phyloP scores from a whole-genome alignment of 2,113 vertebrate species.

The Lucifuga dentata region DNA sequence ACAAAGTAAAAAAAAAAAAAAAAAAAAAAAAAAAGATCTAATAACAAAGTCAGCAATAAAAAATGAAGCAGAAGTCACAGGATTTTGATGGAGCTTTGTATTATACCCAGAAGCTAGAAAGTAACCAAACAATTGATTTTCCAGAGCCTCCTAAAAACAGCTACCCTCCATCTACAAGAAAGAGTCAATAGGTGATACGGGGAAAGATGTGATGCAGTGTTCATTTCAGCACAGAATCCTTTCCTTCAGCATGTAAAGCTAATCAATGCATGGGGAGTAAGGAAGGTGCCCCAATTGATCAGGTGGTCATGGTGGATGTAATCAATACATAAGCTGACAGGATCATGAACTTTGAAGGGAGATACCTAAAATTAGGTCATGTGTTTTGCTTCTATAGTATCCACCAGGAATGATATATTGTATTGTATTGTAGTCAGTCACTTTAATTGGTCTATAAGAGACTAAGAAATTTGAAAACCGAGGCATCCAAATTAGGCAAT shows the following conservation, averaged over 20 bases:
- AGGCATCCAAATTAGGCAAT: no score
- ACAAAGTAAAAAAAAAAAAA: no score
- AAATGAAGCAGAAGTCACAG: constrained; percentile 1
- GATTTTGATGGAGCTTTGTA: constrained; percentile 22
- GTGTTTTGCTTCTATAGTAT: not conserved
- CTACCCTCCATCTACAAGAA: constrained; percentile 16
- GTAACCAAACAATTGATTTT: constrained; percentile 57
- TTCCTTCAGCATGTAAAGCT: constrained; percentile 43
- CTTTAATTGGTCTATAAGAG: not conserved
- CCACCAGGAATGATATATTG: not conserved
- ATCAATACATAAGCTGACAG: constrained; percentile 48
- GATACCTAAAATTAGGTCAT: constrained; percentile 16
- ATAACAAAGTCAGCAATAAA: constrained; percentile 6
- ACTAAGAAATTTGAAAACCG: no score
- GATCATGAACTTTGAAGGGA: constrained; percentile 36
- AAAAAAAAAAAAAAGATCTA: no score
- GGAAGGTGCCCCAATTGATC: constrained; percentile 51
- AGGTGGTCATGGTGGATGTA: constrained; percentile 18
- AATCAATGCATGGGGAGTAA: constrained; percentile 58
- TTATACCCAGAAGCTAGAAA: constrained; percentile 28
- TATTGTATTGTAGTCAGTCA: constrained; percentile 7
- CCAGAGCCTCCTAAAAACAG: constrained; percentile 30
- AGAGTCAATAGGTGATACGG: constrained; percentile 6
- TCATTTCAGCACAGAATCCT: constrained; percentile 27
- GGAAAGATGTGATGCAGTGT: not conserved